phyloP scores from a whole-genome alignment of 2,797 vertebrate species.

The Scyliorhinus canicula region DNA sequence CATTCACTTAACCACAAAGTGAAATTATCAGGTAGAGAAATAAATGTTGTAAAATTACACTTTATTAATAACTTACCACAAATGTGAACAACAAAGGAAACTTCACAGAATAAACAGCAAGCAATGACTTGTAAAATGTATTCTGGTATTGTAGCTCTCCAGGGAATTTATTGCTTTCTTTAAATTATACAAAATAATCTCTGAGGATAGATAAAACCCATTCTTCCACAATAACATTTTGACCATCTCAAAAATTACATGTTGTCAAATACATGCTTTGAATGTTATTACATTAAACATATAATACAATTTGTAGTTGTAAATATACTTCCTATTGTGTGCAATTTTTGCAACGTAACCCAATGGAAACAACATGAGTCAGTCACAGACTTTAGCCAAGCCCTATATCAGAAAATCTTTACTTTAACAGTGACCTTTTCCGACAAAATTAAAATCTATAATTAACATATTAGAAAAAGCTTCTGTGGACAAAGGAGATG shows the following conservation, averaged over 20 bases:
- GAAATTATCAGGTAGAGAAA: not conserved
- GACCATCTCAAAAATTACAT: not conserved
- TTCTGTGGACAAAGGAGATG: not conserved
- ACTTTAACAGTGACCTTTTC: not conserved
- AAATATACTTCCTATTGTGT: not conserved
- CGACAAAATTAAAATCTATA: not conserved
- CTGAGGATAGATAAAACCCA: not conserved
- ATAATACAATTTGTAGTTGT: not conserved
- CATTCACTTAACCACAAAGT: not conserved
- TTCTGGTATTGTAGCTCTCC: not conserved
- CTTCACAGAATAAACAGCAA: not conserved
- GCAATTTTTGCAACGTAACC: not conserved
- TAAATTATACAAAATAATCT: not conserved
- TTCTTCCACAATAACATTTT: not conserved
- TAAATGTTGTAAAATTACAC: not conserved
- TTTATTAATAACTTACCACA: not conserved
- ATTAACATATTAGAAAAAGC: slow-evolving; percentile 33
- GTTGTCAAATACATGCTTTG: not conserved
- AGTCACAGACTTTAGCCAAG: not conserved
- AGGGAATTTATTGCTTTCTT: not conserved
- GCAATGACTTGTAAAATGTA: not conserved
- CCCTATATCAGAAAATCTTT: slow-evolving; percentile 7
- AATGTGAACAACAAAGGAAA: not conserved
- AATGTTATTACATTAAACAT: not conserved
- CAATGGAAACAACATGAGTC: slow-evolving; percentile 23